Percentiles rank a stretch among this genome's conserved stretches.
Evolutionary conservation across 2,113 vertebrate species (phyloP).

Genomic region (Nymphicus hollandicus): DNA sequence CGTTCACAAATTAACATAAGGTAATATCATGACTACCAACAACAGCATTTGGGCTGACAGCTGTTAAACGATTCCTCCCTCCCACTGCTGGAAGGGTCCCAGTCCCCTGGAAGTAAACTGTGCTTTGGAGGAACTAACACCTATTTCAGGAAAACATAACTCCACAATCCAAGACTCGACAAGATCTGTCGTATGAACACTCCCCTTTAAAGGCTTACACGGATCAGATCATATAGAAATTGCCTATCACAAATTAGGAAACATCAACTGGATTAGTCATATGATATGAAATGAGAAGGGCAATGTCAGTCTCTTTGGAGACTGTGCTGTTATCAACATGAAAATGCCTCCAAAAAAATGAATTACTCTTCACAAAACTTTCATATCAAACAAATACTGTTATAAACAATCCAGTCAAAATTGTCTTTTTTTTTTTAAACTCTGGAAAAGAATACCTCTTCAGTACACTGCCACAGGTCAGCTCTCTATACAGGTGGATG

Average conservation of each 20-base stretch:
- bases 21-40: neutral
- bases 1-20: neutral
- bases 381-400: neutral
- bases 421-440: neutral
- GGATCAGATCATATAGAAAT: neutral
- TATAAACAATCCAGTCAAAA: neutral
- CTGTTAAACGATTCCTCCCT: neutral
- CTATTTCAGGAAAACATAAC: neutral
- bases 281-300: neutral
- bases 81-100: neutral
- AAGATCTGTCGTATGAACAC: neutral
- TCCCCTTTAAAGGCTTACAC: neutral
- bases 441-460: conserved; percentile 69
- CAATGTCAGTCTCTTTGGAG: neutral
- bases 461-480: conserved; percentile 80
- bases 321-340: neutral
- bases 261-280: neutral
- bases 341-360: neutral
- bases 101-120: neutral
- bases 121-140: neutral
- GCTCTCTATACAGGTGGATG: conserved; percentile 79
- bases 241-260: neutral
- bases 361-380: neutral
- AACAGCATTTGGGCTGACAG: neutral
- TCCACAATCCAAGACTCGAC: neutral